Base-by-base conservation (phyloP, 2,797 vertebrate species). In the Lepidocolaptes lacrymiger region DNA sequence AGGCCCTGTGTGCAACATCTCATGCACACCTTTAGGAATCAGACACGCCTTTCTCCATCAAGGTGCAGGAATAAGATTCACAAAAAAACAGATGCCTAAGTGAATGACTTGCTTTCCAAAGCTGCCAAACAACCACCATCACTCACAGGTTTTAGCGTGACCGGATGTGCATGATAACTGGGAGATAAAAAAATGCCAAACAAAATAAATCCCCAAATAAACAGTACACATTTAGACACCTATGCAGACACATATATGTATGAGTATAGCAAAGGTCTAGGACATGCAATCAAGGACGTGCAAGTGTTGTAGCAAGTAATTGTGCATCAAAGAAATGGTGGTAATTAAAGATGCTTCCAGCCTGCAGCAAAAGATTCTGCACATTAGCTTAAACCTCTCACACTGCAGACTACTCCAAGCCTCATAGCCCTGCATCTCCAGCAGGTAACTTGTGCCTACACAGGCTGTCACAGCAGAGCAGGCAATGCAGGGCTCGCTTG, bases 321-420 rank as follows among this genome's bases (percentile, higher is more conserved):
- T 7, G 37, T n/a, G 22, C 17, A 32, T 66, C 43, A 66, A 13
- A 85, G 76, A 39, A 73, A 4, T 0, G 0, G 6, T 37, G 39
- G 63, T 54, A 79, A 54, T 32, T 69, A 61, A 64, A 27, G 4
- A 32, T 7, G n/a, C 32, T 69, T 82, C 51, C n/a, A 76, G 67
- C 39, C 34, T 66, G 41, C 1, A 8, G 78, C 59, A 85, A 46
- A 89, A 62, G 28, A 51, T 67, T 27, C 41, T 20, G 30, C 21
- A 20, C 4, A 0, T 89, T 72, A 64, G 32, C 19, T 64, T 59
- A 73, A 89, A 36, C 22, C n/a, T 73, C 59, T 48, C 44, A 24
- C 36, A 43, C 12, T 21, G 48, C 43, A 82, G 84, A 63, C 28
- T 61, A 75, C 52, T 32, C 34, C 54, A 39, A 75, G 55, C 15